Evolutionary conservation across 2,888 invertebrate genomes (phyloP), one percentile per base, ranked within the genome.

Genomic region (Tetheella fluctuosa): DNA sequence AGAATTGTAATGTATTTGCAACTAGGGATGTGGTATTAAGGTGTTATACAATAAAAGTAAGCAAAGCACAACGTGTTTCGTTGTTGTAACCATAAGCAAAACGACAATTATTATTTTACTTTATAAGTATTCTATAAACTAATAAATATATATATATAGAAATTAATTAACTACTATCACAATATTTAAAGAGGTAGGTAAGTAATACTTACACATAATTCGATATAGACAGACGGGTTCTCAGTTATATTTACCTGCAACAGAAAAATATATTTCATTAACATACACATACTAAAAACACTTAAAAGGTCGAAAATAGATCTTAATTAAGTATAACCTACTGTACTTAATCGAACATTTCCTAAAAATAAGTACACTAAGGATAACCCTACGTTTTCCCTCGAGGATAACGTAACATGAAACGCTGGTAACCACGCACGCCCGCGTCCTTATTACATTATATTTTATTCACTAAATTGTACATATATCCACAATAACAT

Each of bases 191-290:
- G 12, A 34, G 48, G 48, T 6, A 34, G 48, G 48, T 48, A 48
- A 48, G 48, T 2, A 48, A 48, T 48, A 48, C 48, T 48, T 48
- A 48, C 48, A 48, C 48, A 48, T 48, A 48, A 48, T 58, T 59
- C 52, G 52, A 60, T 54, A 58, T 58, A 48, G 56, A 58, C 39
- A 55, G 57, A 59, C 23, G 58, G 57, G 63, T 58, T 58, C 48
- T 48, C 48, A n/a, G 48, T 48, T 61, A 64, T 67, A 59, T 76
- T 80, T 77, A 78, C 77, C 78, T 77, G 76, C 64, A 80, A 80
- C 71, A 72, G 72, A 70, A 59, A 54, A 65, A 61, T 57, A 30
- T 54, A 42, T 30, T 54, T n/a, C n/a, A n/a, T n/a, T 17, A 37
- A 52, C 52, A 59, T 42, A 52, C 34, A 53, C 25, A 25, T 6